A percentile compares a stretch with the other conserved stretches of the same genome.
These are phyloP conservation scores for Pseudorectes ferrugineus DNA, from an alignment of 2,113 vertebrate genomes.

Conservation along the genomic window DNA sequence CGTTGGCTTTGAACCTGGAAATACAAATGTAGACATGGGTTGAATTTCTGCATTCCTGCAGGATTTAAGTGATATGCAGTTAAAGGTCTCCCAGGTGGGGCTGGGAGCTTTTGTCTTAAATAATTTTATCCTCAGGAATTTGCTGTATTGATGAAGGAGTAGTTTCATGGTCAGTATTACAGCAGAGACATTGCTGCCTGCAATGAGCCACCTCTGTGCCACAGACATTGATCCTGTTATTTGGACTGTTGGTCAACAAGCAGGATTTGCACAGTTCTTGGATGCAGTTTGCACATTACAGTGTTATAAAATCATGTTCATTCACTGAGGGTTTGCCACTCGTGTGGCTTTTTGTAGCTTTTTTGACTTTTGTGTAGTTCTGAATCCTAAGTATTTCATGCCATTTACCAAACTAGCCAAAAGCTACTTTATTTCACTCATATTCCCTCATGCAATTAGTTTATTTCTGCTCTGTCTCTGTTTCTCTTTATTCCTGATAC, in stretches of 20 bases:
- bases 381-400: not conserved
- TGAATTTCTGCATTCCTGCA: not conserved
- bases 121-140: not conserved
- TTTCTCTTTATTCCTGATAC: not conserved
- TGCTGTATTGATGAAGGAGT: not conserved
- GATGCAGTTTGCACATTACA: not conserved
- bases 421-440: not conserved
- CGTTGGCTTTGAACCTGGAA: not conserved
- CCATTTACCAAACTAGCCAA: not conserved
- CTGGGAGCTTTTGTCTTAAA: not conserved
- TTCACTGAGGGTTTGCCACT: not conserved
- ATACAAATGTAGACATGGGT: not conserved
- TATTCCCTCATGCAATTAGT: not conserved
- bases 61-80: not conserved
- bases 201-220: not conserved
- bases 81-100: not conserved
- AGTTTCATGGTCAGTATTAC: not conserved
- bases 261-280: not conserved
- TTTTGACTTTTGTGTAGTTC: not conserved
- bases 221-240: not conserved
- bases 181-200: not conserved
- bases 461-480: not conserved
- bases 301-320: not conserved
- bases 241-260: not conserved
- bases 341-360: not conserved